phyloP scores from a whole-genome alignment of 1,140 invertebrate genomes.

The Tetramorium alpestre region DNA sequence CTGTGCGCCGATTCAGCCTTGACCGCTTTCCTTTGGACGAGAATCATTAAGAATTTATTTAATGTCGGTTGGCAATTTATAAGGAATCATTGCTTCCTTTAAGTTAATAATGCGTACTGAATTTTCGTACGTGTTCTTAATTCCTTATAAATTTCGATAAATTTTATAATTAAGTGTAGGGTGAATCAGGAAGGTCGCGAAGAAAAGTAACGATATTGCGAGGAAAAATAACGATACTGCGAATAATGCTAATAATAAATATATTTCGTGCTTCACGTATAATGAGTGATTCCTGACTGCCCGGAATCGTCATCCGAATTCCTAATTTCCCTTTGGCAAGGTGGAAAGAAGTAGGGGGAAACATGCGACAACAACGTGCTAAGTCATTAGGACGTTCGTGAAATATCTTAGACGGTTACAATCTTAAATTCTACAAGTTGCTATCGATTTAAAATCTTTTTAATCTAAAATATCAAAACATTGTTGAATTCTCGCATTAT shows the following conservation, averaged over 20 bases:
- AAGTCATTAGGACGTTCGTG: too few species aligned
- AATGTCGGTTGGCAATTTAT: constrained; percentile 19
- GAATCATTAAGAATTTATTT: constrained; percentile 33
- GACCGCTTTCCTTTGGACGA: constrained; percentile 6
- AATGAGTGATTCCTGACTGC: too few species aligned
- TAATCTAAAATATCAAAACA: not conserved
- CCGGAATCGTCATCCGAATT: too few species aligned
- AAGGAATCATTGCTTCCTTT: not conserved
- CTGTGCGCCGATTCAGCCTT: not conserved
- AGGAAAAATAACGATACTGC: too few species aligned
- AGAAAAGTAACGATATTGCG: too few species aligned
- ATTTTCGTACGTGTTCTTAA: not conserved
- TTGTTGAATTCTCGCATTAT: not conserved
- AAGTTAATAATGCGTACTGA: constrained; percentile 8
- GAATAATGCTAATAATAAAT: too few species aligned
- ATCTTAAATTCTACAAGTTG: not conserved
- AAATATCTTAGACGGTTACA: too few species aligned
- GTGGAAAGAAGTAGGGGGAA: too few species aligned
- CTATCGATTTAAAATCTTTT: not conserved
- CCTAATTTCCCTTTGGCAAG: too few species aligned
- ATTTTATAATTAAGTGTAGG: not conserved
- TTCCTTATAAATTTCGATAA: not conserved
- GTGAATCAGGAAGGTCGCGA: too few species aligned
- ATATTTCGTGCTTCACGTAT: too few species aligned
- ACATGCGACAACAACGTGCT: too few species aligned